Evolutionary conservation across 2,113 vertebrate species (phyloP).

Genomic region (Leiothrix lutea): DNA sequence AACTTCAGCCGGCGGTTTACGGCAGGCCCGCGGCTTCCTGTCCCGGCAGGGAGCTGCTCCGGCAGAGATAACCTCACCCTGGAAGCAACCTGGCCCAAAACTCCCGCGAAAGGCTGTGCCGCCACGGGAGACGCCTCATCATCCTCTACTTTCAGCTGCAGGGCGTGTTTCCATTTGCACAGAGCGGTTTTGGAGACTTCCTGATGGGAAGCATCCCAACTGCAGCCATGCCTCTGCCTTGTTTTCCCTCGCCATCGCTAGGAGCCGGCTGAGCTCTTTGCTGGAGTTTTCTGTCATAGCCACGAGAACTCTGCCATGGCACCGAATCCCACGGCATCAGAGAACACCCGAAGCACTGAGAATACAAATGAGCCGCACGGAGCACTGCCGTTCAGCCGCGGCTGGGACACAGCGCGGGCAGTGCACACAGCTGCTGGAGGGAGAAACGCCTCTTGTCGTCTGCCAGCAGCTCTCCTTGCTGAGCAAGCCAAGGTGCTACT

Average conservation of each 20-base stretch:
- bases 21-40: neutral
- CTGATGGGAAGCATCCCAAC: conserved; percentile 13
- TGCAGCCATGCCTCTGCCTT: neutral
- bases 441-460: neutral
- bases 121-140: neutral
- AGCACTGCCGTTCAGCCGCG: neutral
- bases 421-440: neutral
- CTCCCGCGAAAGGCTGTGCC: neutral
- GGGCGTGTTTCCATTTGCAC: neutral
- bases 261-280: neutral
- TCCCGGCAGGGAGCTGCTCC: neutral
- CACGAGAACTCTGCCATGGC: neutral
- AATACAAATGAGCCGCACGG: neutral
- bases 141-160: neutral
- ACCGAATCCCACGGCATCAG: neutral
- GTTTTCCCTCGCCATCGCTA: neutral
- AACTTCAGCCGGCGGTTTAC: accelerated
- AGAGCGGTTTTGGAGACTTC: neutral
- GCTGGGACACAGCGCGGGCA: neutral
- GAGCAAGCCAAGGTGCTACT: neutral
- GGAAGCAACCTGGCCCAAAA: neutral
- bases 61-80: neutral
- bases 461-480: neutral
- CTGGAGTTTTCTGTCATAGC: neutral
- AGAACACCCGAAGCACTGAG: neutral